phyloP scores from a whole-genome alignment of 2,113 vertebrate genomes.

The Tympanuchus pallidicinctus region DNA sequence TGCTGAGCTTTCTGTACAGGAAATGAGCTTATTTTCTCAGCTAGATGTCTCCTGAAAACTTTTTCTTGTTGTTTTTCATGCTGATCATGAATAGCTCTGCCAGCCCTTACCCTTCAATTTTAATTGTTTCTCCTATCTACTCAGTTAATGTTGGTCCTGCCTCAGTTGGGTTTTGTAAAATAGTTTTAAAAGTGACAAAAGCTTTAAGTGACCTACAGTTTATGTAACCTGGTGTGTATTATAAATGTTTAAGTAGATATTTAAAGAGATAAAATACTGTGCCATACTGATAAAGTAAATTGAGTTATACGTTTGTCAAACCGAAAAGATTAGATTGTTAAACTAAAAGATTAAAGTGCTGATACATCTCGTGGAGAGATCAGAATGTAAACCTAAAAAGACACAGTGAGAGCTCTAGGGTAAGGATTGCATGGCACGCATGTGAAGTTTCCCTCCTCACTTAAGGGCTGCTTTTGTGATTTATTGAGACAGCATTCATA shows the following conservation, averaged over 20 bases:
- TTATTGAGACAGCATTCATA: neutral
- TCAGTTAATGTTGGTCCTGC: neutral
- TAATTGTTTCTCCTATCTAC: neutral
- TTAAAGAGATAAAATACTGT: neutral
- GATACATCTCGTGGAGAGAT: neutral
- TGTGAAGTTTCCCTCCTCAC: neutral
- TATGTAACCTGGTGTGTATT: neutral
- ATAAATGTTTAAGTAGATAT: conserved; percentile 3
- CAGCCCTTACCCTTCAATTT: neutral
- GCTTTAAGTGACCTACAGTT: neutral
- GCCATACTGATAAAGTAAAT: neutral
- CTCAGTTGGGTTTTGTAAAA: neutral
- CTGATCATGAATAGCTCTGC: neutral
- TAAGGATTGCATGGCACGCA: neutral
- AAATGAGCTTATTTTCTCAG: neutral
- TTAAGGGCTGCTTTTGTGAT: neutral
- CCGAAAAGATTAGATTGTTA: neutral
- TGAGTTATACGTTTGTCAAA: neutral
- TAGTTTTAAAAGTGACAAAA: neutral
- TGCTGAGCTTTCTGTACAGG: conserved; percentile 17
- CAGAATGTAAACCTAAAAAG: accelerated
- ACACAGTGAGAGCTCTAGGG: neutral
- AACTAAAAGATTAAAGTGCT: neutral
- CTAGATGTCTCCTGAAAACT: neutral
- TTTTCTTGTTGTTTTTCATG: neutral